Base-by-base conservation (phyloP, 2,113 vertebrate species). In the Eolophus roseicapilla region DNA sequence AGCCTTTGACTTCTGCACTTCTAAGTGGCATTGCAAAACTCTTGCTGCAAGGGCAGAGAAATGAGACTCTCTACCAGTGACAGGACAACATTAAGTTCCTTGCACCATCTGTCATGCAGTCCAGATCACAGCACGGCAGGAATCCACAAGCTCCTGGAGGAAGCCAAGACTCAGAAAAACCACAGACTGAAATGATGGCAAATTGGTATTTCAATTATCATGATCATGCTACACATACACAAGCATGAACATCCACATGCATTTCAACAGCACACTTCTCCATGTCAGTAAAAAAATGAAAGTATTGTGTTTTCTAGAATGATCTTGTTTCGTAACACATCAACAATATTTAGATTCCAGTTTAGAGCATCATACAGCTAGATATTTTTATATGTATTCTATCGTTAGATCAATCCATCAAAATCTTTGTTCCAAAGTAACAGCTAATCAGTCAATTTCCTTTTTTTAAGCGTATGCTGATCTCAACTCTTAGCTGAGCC, bases 391-490 rank as follows among this genome's bases (percentile, higher is more conserved):
- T 18, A 78, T 35, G 10, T 29, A 73, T n/a, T 52, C 71, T 80
- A 27, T 21, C 43, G 29, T 69, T 67, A 70, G 39, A 69, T 49
- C 29, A 64, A 60, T 43, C n/a, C 39, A 65, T 71, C 53, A 86
- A 64, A 81, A 52, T 28, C 9, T 82, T 82, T 47, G 11, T 44
- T 92, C 44, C 31, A 82, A 71, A 82, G 77, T 62, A 86, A 47
- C 15, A 88, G 24, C 39, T 62, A 25, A 82, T 41, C 44, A 57
- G 31, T 6, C 60, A n/a, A 19, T 37, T 76, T 55, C 37, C 11
- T 39, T 49, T 59, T 49, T 79, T 46, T 28, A 79, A 24, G 19
- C 0, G 0, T 24, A 39, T 10, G 14, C 17, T n/a, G 6, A 77
- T 62, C 27, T 62, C 76, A 88, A 55, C 43, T 47, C 12, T 57